Evolutionary conservation across 53 echinoderm and acorn worm species (phyloP).

Genomic region (Luidia sarsii): DNA sequence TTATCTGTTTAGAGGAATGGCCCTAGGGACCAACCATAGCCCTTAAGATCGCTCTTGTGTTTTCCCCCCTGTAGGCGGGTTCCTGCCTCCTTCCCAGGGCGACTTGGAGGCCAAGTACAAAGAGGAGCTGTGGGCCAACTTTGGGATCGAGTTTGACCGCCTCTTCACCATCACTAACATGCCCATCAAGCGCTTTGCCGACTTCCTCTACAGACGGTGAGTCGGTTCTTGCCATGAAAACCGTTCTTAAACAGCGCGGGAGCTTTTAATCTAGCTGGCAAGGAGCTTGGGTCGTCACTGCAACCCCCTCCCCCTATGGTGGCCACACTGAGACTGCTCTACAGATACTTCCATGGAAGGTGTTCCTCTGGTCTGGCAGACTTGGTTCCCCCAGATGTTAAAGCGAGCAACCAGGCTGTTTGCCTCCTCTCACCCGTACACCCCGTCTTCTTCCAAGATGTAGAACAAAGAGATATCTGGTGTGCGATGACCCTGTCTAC

Average conservation of each 20-base stretch:
- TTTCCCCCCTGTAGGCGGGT: slow-evolving; percentile 42
- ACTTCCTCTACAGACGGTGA: slow-evolving; percentile 78
- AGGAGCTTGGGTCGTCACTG: no score
- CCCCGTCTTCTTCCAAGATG: no score
- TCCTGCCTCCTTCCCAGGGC: slow-evolving; percentile 78
- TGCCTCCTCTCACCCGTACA: no score
- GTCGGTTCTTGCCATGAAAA: background rate
- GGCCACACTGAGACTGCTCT: no score
- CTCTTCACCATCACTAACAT: slow-evolving; percentile 85
- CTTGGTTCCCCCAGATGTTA: no score
- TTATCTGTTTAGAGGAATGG: no score
- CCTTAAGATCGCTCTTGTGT: background rate
- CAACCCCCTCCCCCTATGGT: no score
- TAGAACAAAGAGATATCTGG: no score
- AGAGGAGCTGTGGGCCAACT: slow-evolving; percentile 70
- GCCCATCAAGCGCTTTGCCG: slow-evolving; percentile 87
- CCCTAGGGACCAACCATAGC: background rate
- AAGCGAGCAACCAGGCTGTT: no score
- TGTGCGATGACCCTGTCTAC: no score
- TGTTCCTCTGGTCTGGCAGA: no score
- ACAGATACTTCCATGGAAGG: no score
- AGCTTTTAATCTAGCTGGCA: background rate
- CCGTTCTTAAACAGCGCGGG: background rate
- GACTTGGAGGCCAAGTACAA: slow-evolving; percentile 78
- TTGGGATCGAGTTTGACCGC: slow-evolving; percentile 81